Evolutionary conservation across 2,113 vertebrate genomes (phyloP).

Genomic region (Pungitius pungitius): DNA sequence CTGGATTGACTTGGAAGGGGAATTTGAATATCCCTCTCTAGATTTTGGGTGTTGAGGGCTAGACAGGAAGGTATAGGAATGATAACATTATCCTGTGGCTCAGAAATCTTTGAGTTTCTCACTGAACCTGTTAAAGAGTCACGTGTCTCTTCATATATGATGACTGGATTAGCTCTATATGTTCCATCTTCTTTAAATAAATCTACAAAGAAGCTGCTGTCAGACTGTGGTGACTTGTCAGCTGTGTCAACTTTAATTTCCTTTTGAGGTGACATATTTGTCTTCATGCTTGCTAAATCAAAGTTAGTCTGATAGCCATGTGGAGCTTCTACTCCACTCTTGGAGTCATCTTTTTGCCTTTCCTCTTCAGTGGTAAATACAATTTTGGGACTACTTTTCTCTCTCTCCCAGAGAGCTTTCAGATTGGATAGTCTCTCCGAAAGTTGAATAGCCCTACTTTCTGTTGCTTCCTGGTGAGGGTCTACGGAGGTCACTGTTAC

Average conservation of each 20-base stretch:
- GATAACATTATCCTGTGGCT: not conserved
- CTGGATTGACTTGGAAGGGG: constrained; percentile 3
- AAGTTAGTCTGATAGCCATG: not conserved
- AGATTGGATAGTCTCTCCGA: constrained; percentile 40
- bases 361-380: constrained; percentile 22
- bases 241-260: not conserved
- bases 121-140: constrained; percentile 32
- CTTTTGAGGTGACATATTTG: not conserved
- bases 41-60: constrained; percentile 2
- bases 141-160: constrained; percentile 56
- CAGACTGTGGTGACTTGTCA: not conserved
- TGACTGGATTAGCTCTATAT: constrained; percentile 55
- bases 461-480: not conserved
- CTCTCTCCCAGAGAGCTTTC: constrained; percentile 53
- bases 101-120: constrained; percentile 6
- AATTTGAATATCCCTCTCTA: constrained; percentile 4
- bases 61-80: not conserved
- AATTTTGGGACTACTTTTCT: constrained; percentile 42
- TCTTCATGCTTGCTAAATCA: not conserved
- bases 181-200: constrained; percentile 40
- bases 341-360: not conserved
- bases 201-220: constrained; percentile 7
- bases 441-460: constrained; percentile 10
- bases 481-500: constrained; percentile 17
- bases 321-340: constrained; percentile 8